phyloP scores from a whole-genome alignment of 2,888 invertebrate species.

The Globia sparganii region DNA sequence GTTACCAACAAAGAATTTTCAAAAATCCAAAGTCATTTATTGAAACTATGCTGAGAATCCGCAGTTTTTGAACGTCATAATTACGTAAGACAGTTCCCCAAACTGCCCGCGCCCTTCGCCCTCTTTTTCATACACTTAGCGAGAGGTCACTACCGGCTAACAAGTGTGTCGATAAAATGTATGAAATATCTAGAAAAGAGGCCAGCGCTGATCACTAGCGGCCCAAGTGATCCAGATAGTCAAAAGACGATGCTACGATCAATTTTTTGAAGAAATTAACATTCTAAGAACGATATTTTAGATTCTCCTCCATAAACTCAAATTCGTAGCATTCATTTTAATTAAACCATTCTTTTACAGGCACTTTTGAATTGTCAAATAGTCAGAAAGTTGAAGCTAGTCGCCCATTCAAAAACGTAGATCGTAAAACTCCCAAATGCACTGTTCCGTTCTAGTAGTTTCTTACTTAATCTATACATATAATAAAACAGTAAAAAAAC shows the following conservation, averaged over 20 bases:
- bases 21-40: background rate
- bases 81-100: background rate
- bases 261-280: background rate
- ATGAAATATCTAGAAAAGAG: background rate
- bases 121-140: background rate
- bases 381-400: background rate
- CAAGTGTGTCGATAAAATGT: background rate
- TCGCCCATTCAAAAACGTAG: background rate
- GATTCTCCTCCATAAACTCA: background rate
- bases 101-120: background rate
- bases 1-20: background rate
- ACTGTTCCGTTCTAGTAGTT: background rate
- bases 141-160: background rate
- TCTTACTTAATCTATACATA: background rate
- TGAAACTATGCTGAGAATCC: background rate
- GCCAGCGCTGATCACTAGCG: background rate
- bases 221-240: background rate
- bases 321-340: background rate
- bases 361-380: background rate
- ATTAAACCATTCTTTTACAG: background rate
- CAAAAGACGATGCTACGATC: background rate
- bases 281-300: background rate
- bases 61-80: background rate
- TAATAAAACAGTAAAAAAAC: too few species aligned
- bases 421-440: background rate